Conservation (phyloP, 1,140 invertebrate genomes). For the Ephestia elutella region DNA sequence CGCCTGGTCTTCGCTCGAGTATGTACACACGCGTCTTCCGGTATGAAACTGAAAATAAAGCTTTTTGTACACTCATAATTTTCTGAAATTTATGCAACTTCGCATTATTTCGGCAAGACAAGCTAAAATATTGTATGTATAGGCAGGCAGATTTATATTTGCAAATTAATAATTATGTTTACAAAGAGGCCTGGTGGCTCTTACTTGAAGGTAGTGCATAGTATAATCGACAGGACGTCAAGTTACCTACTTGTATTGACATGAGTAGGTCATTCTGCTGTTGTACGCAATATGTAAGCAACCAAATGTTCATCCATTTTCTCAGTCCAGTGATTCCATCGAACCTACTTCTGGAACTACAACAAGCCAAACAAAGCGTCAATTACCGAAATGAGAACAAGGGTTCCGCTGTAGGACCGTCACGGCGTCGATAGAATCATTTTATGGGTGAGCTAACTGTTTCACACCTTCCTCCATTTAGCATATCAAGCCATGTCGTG, state of each 20-base stretch:
- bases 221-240: too few relatives aligned
- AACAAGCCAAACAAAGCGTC: slow-evolving; percentile 12
- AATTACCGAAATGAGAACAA: slow-evolving; percentile 25
- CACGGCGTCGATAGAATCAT: slow-evolving; percentile 32
- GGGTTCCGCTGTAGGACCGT: slow-evolving; percentile 40
- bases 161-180: too few relatives aligned
- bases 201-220: too few relatives aligned
- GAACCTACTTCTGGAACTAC: not conserved
- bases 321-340: not conserved
- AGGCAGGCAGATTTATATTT: too few relatives aligned
- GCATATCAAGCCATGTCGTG: slow-evolving; percentile 14
- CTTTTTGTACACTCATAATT: not conserved
- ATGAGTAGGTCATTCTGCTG: too few relatives aligned
- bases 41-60: not conserved
- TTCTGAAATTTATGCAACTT: too few relatives aligned
- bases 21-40: not conserved
- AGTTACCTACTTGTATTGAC: too few relatives aligned
- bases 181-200: too few relatives aligned
- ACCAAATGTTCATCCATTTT: not conserved
- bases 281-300: too few relatives aligned
- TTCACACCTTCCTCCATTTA: slow-evolving; percentile 28
- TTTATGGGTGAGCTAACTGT: slow-evolving; percentile 39
- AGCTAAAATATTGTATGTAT: too few relatives aligned
- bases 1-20: not conserved
- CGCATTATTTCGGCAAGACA: too few relatives aligned